A percentile compares a stretch with the other conserved stretches of the same genome.
Conservation (phyloP, 2,113 vertebrate species). For the Danionella cerebrum region DNA sequence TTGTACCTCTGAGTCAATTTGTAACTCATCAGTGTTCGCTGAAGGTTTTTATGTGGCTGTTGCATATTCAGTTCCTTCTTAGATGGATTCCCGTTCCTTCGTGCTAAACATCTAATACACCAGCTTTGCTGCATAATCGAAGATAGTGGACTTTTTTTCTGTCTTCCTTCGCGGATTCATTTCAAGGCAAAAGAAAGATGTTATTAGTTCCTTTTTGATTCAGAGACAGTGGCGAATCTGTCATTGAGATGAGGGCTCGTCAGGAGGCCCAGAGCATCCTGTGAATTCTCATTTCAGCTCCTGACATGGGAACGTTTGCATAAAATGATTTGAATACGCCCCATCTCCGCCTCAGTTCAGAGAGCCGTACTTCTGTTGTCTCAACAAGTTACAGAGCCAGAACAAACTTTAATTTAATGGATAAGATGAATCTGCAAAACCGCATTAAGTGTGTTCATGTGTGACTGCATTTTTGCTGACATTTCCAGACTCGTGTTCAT, state of each 20-base stretch:
- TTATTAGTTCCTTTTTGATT: constrained; percentile 25
- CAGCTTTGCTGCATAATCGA: constrained; percentile 30
- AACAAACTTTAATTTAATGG: constrained; percentile 57
- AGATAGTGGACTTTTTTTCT: constrained; percentile 14
- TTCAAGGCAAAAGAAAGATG: constrained; percentile 28
- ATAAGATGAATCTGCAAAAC: constrained; percentile 54
- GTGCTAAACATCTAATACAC: constrained; percentile 30
- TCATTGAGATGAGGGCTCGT: constrained; percentile 13
- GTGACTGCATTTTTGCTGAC: constrained; percentile 71
- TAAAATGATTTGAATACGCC: constrained; percentile 35
- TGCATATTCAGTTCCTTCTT: neutral
- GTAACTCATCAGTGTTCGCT: constrained; percentile 28
- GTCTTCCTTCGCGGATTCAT: constrained; percentile 7
- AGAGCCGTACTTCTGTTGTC: constrained; percentile 45
- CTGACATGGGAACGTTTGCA: constrained; percentile 20
- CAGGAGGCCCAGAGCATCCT: neutral
- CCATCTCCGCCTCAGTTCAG: constrained; percentile 36
- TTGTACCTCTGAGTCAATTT: constrained; percentile 40
- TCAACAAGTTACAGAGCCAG: constrained; percentile 49
- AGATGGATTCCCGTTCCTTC: constrained; percentile 23
- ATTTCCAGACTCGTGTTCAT: constrained; percentile 64
- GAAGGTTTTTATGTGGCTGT: constrained; percentile 6
- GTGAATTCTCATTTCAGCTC: constrained; percentile 9
- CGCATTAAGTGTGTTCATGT: constrained; percentile 71
- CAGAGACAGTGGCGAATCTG: constrained; percentile 9